A percentile compares a stretch with the other conserved stretches of the same genome.
phyloP scores from a whole-genome alignment of 2,797 vertebrate species.

The Prionace glauca region DNA sequence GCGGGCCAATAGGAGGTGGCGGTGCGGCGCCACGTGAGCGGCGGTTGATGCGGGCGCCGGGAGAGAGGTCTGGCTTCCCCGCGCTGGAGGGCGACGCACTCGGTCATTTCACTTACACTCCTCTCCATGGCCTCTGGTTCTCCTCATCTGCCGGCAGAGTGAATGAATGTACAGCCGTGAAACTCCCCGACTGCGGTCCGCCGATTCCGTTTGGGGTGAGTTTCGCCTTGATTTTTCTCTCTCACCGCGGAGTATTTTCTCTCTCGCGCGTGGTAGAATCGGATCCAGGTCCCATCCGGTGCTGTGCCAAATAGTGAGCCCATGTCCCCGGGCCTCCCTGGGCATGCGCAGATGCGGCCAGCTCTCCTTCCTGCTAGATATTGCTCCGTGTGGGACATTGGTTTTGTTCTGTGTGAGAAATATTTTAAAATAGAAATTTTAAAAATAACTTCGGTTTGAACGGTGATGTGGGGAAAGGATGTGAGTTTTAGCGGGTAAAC shows the following conservation, averaged over 20 bases:
- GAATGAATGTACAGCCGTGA: not conserved
- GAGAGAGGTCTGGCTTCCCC: not conserved
- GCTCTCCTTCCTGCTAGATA: not conserved
- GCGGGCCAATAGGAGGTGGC: not conserved
- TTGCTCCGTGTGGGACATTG: not conserved
- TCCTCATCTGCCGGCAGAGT: not conserved
- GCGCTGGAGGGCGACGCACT: not conserved
- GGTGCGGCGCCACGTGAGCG: not conserved
- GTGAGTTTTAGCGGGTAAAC: not conserved
- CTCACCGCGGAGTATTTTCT: not conserved
- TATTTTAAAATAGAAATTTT: not conserved
- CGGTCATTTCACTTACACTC: not conserved
- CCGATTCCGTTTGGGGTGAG: not conserved
- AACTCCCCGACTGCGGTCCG: not conserved
- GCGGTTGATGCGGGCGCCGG: conserved; percentile 6
- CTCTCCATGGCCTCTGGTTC: not conserved
- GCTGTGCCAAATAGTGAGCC: conserved; percentile 14
- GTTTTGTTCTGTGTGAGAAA: not conserved
- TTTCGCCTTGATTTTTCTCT: not conserved
- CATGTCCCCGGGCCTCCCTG: not conserved
- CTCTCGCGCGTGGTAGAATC: not conserved
- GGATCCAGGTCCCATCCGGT: not conserved
- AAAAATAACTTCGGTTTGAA: not conserved
- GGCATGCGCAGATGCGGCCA: not conserved
- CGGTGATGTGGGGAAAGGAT: not conserved